Base-by-base conservation (phyloP, 2,797 vertebrate species). In the Sebastes nivosus region DNA sequence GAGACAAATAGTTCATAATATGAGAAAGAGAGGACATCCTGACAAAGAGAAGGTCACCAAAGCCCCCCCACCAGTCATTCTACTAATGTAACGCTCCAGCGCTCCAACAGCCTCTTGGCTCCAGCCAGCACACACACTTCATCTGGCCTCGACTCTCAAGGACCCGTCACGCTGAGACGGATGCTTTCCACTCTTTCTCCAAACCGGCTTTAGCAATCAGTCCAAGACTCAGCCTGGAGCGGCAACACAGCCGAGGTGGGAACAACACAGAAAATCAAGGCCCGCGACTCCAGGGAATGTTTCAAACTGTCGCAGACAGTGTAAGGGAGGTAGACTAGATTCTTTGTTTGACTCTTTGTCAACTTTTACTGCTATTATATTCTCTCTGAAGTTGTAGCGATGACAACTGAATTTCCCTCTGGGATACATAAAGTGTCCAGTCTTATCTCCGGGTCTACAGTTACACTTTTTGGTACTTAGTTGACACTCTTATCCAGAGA, bases 91-190 rank as follows among this genome's bases (percentile, higher is more conserved):
- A 67, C 5, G 24, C 72, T 83, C 59, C 25, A 57, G 20, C n/a
- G 61, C 79, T 57, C 72, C 55, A 55, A 52, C 42, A 73, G 69
- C 54, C 70, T 71, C 61, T 75, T 60, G 60, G 59, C 65, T 59
- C 18, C 14, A 57, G 72, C 75, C 73, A 66, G 67, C 65, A 61
- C 79, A 67, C 70, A 67, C 59, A 68, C 27, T 89, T 87, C 61
- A 88, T 81, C 70, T 81, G 79, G 80, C 81, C 73, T 75, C 2
- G 2, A 14, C 82, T 75, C 77, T 84, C 74, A 82, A 85, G 81
- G 76, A 83, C 68, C 86, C 25, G 66, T 83, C 80, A 81, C 27
- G 10, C 59, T 18, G 67, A 88, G 77, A 88, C 81, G 79, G 85
- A 91, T 83, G 87, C 76, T 75, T 84, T 80, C 67, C 69, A 68